Evolutionary conservation across 2,888 invertebrate genomes (phyloP).

Genomic region (Caenorhabditis angaria): DNA sequence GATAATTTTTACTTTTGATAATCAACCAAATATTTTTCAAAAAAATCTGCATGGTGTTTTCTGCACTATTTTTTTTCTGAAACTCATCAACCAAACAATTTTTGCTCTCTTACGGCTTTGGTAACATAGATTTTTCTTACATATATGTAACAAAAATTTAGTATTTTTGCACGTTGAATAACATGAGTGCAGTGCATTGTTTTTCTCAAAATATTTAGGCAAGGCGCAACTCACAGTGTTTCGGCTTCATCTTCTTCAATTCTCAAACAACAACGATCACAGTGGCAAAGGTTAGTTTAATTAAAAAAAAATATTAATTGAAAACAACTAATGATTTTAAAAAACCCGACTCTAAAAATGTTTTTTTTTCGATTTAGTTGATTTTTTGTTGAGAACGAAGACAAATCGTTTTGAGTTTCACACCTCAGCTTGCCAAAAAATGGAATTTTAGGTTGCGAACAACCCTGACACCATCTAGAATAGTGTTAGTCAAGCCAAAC

Average conservation of each 20-base stretch:
- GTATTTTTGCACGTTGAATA: background rate
- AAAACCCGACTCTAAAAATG: no score
- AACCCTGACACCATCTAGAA: conserved; percentile 54
- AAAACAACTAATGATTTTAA: background rate
- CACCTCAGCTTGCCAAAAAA: background rate
- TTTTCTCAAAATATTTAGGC: conserved; percentile 50
- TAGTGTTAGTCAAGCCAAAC: conserved; percentile 49
- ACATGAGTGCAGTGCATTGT: conserved; percentile 42
- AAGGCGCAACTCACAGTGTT: conserved; percentile 53
- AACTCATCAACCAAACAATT: background rate
- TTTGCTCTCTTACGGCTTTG: conserved; percentile 1
- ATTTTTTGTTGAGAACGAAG: no score
- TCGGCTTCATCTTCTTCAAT: conserved; percentile 47
- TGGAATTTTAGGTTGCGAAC: conserved; percentile 51
- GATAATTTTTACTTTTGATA: background rate
- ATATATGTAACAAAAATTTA: background rate
- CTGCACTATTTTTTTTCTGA: conserved; percentile 12
- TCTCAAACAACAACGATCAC: conserved; percentile 56
- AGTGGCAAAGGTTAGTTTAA: conserved; percentile 65
- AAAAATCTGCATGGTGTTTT: conserved; percentile 32
- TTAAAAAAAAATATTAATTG: background rate
- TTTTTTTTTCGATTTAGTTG: no score
- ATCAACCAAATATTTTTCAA: conserved; percentile 12
- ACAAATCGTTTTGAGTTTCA: no score
- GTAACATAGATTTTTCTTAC: background rate